Percentiles rank a stretch among this genome's conserved stretches.
These are phyloP conservation scores for Forficula auricularia DNA, from an alignment of 1,140 invertebrate genomes.

Conservation along the genomic window DNA sequence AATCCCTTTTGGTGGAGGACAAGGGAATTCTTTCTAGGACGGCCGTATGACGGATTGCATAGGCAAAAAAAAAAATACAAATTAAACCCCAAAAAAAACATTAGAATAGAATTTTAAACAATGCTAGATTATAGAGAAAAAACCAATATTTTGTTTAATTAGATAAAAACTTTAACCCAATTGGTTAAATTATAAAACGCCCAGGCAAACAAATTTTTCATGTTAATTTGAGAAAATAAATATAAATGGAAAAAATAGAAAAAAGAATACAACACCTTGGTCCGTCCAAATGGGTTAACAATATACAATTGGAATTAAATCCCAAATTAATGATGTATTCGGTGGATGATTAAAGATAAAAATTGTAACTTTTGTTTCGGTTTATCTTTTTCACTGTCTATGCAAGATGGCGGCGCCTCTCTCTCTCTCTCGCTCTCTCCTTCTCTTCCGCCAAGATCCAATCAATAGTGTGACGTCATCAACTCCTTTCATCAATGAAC, in stretches of 20 bases:
- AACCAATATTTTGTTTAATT: conserved; percentile 4
- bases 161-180: background rate
- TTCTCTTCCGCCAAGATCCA: conserved; percentile 18
- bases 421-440: too few relatives aligned
- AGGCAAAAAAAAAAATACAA: background rate
- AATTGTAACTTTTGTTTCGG: conserved; percentile 13
- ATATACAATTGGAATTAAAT: conserved; percentile 38
- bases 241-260: too few relatives aligned
- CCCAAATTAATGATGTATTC: conserved; percentile 30
- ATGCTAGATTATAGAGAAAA: background rate
- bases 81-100: too few relatives aligned
- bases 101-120: background rate
- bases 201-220: conserved; percentile 11
- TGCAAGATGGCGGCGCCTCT: conserved; percentile 36
- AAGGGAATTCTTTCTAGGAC: too few relatives aligned
- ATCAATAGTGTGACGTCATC: conserved; percentile 44
- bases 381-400: conserved; percentile 28
- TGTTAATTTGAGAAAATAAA: background rate
- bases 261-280: conserved; percentile 31
- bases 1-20: too few relatives aligned
- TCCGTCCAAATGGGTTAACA: conserved; percentile 48
- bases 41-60: too few relatives aligned
- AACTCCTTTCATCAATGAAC: background rate
- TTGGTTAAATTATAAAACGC: background rate
- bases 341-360: conserved; percentile 34